phyloP scores from a whole-genome alignment of 2,113 vertebrate genomes.

The Albula goreensis region DNA sequence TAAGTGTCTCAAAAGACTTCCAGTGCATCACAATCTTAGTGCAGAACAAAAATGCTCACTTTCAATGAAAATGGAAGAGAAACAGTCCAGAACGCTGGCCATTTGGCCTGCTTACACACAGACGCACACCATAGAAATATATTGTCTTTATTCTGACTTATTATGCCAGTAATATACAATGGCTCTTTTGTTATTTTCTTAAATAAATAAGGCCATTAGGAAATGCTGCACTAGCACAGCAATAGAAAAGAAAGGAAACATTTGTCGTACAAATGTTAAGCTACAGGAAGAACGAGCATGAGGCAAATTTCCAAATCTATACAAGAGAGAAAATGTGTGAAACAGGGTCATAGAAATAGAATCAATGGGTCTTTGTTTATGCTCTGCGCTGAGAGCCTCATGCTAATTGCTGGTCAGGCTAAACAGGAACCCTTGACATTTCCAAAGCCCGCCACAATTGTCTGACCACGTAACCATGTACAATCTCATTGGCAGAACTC shows the following conservation, averaged over 20 bases:
- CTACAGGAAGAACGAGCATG: neutral
- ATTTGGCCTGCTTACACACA: neutral
- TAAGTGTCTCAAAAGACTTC: neutral
- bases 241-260: neutral
- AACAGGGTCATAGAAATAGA: conserved; percentile 19
- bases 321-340: neutral
- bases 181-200: neutral
- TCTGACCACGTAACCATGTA: conserved; percentile 16
- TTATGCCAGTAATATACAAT: neutral
- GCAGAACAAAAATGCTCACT: neutral
- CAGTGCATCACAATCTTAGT: neutral
- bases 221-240: neutral
- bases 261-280: neutral
- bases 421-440: conserved; percentile 55
- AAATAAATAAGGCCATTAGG: neutral
- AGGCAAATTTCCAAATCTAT: conserved; percentile 8
- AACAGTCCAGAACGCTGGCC: neutral
- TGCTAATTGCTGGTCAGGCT: conserved; percentile 45
- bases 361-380: conserved; percentile 30
- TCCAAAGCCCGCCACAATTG: conserved; percentile 29
- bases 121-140: neutral
- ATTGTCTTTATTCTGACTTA: neutral
- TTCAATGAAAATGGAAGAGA: neutral
- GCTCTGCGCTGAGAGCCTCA: neutral
- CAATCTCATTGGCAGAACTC: conserved; percentile 22